Evolutionary conservation across 2,797 vertebrate species (phyloP), one percentile per base, ranked within the genome.

Genomic region (Hylomyscus alleni): DNA sequence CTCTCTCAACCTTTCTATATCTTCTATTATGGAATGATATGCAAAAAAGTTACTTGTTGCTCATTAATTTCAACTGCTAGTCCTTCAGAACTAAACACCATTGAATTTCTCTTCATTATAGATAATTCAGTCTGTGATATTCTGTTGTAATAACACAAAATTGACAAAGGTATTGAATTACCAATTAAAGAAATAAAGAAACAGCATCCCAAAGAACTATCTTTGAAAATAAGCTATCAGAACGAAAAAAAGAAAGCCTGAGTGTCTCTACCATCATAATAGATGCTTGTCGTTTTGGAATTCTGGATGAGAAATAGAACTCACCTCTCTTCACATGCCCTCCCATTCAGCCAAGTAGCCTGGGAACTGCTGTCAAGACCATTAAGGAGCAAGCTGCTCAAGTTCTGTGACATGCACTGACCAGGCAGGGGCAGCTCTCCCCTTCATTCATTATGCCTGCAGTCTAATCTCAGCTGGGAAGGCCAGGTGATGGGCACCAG

Each of bases 171-270:
- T n/a, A 94, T 34, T 58, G 22, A 81, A 58, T 52, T 62, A 58
- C 31, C 56, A 95, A 65, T 76, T 50, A 50, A 52, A n/a, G 67
- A n/a, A 65, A 67, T 67, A 19, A 29, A 77, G 90, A 76, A 90
- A 22, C 13, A 81, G 34, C 13, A 73, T 60, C 0, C 34, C 7
- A 5, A 78, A 78, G 13, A 75, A 78, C 85, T 10, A 47, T 12
- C 67, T 84, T 86, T 75, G 14, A 92, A 94, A 90, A 89, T 47
- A 89, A 91, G 14, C 37, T 92, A 37, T 82, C 40, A 60, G 22
- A 69, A 93, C 12, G 44, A n/a, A 76, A 88, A 44, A 67, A 94
- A 92, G 29, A 58, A 15, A 31, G 80, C 60, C n/a, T 86, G 17
- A 9, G 58, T 75, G 58, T 40, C 11, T 86, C 47, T 19, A 2